Evolutionary conservation across 2,888 invertebrate genomes (phyloP).

Genomic region (Bellardia bayeri): DNA sequence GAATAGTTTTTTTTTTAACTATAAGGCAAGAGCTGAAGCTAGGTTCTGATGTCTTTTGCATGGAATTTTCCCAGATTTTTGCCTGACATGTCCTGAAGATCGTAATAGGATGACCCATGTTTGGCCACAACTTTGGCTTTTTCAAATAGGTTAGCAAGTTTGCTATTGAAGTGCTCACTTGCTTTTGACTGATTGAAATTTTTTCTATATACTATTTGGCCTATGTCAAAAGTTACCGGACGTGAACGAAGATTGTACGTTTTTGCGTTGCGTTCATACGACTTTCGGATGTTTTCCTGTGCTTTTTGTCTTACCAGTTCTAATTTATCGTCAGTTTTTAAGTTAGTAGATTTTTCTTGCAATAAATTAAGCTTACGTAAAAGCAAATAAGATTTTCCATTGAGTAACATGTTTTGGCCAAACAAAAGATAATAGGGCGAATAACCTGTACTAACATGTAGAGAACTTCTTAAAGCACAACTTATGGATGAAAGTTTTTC

Average conservation of each 20-base stretch:
- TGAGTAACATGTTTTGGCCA: background rate
- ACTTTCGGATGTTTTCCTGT: background rate
- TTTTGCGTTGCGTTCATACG: background rate
- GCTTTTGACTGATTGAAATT: background rate
- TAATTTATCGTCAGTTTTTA: background rate
- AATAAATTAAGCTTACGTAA: background rate
- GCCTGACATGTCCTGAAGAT: background rate
- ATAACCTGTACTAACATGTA: background rate
- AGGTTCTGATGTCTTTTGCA: background rate
- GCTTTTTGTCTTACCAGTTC: background rate
- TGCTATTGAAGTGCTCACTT: too few relatives aligned
- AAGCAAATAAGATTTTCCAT: background rate
- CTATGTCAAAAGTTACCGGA: background rate
- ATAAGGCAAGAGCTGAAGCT: background rate
- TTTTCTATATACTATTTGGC: background rate
- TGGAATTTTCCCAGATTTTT: background rate
- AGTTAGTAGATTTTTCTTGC: background rate
- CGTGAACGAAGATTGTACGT: background rate
- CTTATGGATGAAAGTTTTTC: background rate
- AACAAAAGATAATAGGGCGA: background rate
- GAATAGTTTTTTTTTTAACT: background rate
- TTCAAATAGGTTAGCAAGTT: background rate
- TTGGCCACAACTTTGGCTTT: background rate
- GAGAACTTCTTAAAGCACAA: background rate
- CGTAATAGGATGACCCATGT: background rate